Evolutionary conservation across 2,888 invertebrate species (phyloP), one percentile per base, ranked within the genome.

Genomic region (Dolomedes plantarius): DNA sequence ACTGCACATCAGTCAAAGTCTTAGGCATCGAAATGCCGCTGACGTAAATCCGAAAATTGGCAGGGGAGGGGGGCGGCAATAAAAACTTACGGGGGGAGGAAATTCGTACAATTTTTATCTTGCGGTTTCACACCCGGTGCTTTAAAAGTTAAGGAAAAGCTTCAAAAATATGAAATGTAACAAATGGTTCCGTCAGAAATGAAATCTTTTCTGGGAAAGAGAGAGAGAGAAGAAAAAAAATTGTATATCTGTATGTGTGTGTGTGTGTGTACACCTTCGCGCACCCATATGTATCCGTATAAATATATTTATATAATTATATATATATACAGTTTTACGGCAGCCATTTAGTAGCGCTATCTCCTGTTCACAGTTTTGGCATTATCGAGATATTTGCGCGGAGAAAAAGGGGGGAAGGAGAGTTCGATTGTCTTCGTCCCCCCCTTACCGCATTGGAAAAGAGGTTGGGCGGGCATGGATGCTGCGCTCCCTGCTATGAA

Each of bases 341-440:
- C 23, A 23, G 56, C 23, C 56, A 56, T 56, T 56, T 69, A 64
- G 32, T 9, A n/a, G 32, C 81, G 76, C 82, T 87, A 87, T 87
- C 87, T 76, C 87, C 27, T 73, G 78, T 81, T 78, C 87, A 80
- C 87, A 87, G 82, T 87, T 82, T 78, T 76, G 82, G 87, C 77
- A 87, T 87, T 87, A 87, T 87, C 78, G 65, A 32, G 23, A 78
- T 74, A 77, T 76, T 72, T 68, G 72, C 31, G 56, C 36, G 65
- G 67, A 65, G 67, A 50, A 31, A 41, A 36, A 65, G 19, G 19
- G 71, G 19, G 46, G 29, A 46, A 75, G 27, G n/a, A 41, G 74
- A 67, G 56, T 31, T 67, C 68, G 50, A 65, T 81, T 72, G 71
- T 41, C 71, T 32, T 27, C 50, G 19, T 79, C 19, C 56, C 23